A percentile compares a stretch with the other conserved stretches of the same genome.
Evolutionary conservation across 2,113 vertebrate species (phyloP).

Genomic region (Tapirus terrestris): DNA sequence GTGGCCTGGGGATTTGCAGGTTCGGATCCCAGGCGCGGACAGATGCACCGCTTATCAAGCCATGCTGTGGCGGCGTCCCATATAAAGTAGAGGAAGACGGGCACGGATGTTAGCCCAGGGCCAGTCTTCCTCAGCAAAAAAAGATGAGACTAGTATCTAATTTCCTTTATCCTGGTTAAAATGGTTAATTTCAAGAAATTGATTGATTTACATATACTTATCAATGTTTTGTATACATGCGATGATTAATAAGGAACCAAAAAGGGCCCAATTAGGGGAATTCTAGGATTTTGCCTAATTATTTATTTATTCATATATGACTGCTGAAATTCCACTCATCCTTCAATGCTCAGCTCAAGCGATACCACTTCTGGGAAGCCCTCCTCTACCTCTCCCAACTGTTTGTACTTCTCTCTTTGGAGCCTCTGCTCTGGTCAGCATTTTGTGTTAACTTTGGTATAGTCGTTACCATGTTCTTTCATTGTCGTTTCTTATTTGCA

Average conservation of each 20-base stretch:
- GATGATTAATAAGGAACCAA: not conserved
- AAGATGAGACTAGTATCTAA: not conserved
- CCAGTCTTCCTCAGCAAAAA: not conserved
- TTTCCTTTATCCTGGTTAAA: slow-evolving; percentile 12
- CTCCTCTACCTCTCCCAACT: not conserved
- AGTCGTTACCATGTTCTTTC: slow-evolving; percentile 91
- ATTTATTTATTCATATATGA: not conserved
- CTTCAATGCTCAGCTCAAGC: not conserved
- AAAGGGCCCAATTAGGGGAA: not conserved
- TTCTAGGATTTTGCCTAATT: not conserved
- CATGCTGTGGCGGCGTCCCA: too few species aligned
- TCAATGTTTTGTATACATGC: not conserved
- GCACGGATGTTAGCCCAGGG: too few species aligned
- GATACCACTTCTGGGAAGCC: not conserved
- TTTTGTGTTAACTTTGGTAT: not conserved
- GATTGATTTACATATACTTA: not conserved
- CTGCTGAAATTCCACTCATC: not conserved
- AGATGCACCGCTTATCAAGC: too few species aligned
- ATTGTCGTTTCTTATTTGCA: slow-evolving; percentile 83
- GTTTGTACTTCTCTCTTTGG: not conserved
- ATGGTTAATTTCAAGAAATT: slow-evolving; percentile 24
- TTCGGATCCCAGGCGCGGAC: too few species aligned
- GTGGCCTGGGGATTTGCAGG: too few species aligned
- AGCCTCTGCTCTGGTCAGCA: not conserved
- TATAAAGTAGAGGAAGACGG: too few species aligned